phyloP scores from a whole-genome alignment of 2,888 invertebrate species.

The Trachelus troglodyta region DNA sequence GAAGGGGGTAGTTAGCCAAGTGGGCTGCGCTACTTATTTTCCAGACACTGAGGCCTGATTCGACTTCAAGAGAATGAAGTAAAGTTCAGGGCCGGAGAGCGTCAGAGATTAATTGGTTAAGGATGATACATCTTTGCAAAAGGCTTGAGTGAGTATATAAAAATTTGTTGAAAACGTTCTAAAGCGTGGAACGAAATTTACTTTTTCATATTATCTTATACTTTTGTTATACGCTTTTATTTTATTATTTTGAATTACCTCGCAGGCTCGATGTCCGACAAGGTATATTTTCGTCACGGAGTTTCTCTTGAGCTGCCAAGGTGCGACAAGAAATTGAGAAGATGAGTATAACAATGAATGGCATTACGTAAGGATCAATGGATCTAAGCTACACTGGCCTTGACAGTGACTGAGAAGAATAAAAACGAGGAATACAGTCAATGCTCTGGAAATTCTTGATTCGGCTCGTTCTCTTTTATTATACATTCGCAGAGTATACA shows the following conservation, averaged over 20 bases:
- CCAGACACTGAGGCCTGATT: neutral
- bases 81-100: neutral
- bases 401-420: neutral
- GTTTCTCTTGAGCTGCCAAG: neutral
- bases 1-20: conserved; percentile 4
- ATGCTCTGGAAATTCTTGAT: neutral
- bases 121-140: neutral
- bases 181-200: neutral
- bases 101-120: neutral
- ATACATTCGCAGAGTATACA: neutral
- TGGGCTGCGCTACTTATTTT: neutral
- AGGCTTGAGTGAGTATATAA: neutral
- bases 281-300: neutral
- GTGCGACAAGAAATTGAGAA: neutral
- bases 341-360: neutral
- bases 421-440: neutral
- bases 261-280: neutral
- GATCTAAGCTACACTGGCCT: neutral
- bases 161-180: neutral
- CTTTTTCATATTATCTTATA: neutral
- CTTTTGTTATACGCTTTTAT: neutral
- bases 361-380: neutral
- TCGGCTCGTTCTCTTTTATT: neutral
- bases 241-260: neutral
- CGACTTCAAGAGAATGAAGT: neutral